Base-by-base conservation (phyloP, 1,140 invertebrate species). In the Drosophila malerkotliana region DNA sequence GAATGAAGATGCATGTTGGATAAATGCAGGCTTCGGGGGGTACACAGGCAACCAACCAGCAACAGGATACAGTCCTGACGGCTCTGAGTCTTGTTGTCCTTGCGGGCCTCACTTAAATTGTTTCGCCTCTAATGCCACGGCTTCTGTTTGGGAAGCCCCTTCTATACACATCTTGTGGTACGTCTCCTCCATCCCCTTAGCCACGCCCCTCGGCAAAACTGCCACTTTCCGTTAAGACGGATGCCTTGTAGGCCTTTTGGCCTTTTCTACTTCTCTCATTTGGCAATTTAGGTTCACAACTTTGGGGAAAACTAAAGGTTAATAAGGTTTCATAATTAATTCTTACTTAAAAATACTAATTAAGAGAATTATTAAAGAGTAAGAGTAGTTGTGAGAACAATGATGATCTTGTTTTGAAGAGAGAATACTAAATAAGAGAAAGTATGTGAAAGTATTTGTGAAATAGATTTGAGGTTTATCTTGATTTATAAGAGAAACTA, bases 21-120 rank as follows among this genome's bases (percentile, higher is more conserved):
- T 21, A 8, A 24, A 18, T 59, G 68, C 64, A 69, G n/a, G n/a
- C 44, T 37, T 37, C 41, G 41, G 41, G n/a, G n/a, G 41, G 14
- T 15, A 18, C 21, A 18, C 5, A 4, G 26, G 26, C 8, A 9
- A 32, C 34, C 10, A 10, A 32, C 34, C 10, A 10, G 41, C 41
- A 12, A 18, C 41, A 44, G 41, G 41, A 37, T 37, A 12, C 34
- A 34, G 12, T 10, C 14, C 14, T 41, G 39, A 4, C 5, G 41
- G 15, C 41, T 44, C 15, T 3, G 18, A 18, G 12, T 52, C 41
- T 44, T n/a, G 41, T 14, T 44, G 41, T 39, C 32, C 32, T 32
- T 44, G 18, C 18, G 8, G 37, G 24, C 47, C 54, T 58, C 72
- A 45, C 41, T 68, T 73, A 54, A 73, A 55, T 64, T 68, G 68